Conservation (phyloP, 2,888 invertebrate species). For the Amblyjoppa fuscipennis region DNA sequence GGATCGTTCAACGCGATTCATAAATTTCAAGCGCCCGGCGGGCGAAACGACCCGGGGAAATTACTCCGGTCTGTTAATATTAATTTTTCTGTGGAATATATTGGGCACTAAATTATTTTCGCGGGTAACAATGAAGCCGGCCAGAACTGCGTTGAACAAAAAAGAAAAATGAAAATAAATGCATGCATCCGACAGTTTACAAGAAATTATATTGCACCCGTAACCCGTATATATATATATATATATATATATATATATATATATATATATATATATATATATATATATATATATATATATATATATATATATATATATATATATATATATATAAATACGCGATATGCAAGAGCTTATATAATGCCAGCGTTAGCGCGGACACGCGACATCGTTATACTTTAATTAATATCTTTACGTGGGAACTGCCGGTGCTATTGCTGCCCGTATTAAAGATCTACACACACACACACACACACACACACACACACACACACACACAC, state of each 20-base stretch:
- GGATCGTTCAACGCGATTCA: neutral
- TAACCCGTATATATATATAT: neutral
- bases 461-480: neutral
- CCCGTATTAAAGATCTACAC: constrained; percentile 16
- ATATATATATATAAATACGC: constrained; percentile 3
- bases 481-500: neutral
- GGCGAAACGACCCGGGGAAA: neutral
- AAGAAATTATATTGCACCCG: constrained; percentile 62
- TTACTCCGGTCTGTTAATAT: neutral
- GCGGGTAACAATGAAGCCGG: constrained; percentile 58
- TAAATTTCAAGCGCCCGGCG: neutral
- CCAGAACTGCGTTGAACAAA: constrained; percentile 34
- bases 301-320: neutral
- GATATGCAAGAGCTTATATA: constrained; percentile 30
- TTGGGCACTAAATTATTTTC: constrained; percentile 57
- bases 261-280: neutral
- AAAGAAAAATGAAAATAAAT: constrained; percentile 46
- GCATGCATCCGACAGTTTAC: constrained; percentile 65
- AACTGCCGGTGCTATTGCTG: constrained; percentile 56
- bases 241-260: constrained; percentile 3
- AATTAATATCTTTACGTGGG: constrained; percentile 69
- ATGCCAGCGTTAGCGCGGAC: constrained; percentile 59
- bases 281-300: constrained; percentile 6
- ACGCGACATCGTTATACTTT: constrained; percentile 69
- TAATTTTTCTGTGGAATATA: constrained; percentile 5